Percentiles rank a stretch among this genome's conserved stretches.
These are phyloP conservation scores for Alcedo quadribrachys DNA, from an alignment of 2,797 vertebrate genomes.

Conservation along the genomic window DNA sequence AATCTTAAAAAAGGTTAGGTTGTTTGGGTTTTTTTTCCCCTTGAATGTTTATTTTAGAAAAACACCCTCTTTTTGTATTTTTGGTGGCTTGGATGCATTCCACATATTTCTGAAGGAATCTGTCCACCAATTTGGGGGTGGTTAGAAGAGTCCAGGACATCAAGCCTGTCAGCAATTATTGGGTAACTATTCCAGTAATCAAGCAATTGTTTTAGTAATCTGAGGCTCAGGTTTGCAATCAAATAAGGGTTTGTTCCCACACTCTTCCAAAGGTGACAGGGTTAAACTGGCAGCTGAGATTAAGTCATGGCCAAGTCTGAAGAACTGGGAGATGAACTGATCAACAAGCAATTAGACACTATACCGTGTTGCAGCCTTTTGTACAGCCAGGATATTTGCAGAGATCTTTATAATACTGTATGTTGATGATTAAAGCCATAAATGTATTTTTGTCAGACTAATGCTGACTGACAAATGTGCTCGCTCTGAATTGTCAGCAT, in stretches of 20 bases:
- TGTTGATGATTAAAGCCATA: background rate
- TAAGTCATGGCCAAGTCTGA: background rate
- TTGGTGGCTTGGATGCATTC: background rate
- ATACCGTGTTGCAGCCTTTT: background rate
- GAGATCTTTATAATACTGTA: background rate
- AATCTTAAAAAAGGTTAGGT: background rate
- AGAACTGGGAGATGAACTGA: background rate
- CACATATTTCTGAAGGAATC: background rate
- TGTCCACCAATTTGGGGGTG: background rate
- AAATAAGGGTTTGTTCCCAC: background rate
- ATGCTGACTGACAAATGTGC: background rate
- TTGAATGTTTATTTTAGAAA: background rate
- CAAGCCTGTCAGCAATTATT: conserved; percentile 15
- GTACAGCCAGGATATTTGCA: background rate
- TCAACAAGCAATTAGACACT: background rate
- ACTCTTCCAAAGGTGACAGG: background rate
- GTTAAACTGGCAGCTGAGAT: background rate
- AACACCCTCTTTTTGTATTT: background rate
- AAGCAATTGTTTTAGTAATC: background rate
- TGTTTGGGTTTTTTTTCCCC: too few species aligned
- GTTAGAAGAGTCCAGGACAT: conserved; percentile 2
- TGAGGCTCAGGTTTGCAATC: background rate
- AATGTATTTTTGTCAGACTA: background rate
- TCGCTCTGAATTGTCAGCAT: background rate
- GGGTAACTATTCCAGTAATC: conserved; percentile 19